Evolutionary conservation across 2,888 invertebrate genomes (phyloP), one percentile per base, ranked within the genome.

Genomic region (Sturmia bella): DNA sequence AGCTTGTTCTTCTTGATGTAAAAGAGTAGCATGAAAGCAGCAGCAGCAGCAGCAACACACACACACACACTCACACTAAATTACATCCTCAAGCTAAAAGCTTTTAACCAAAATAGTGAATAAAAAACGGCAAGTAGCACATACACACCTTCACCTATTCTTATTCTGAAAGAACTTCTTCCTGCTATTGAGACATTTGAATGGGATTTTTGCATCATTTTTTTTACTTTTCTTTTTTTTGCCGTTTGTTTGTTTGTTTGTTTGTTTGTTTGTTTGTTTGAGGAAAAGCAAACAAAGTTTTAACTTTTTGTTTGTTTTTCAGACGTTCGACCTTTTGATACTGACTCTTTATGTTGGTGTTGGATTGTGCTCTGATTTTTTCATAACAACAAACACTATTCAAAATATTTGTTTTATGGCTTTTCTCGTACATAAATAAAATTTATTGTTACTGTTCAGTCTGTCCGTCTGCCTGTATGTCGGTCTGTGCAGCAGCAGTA

Each of bases 331-430:
- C 74, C 64, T 74, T 56, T 74, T 54, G 37, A 32, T 54, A 19
- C 37, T 11, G n/a, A 63, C 21, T 39, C 1, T 48, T 24, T 56
- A 15, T 52, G 13, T 43, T 74, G 17, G 24, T 64, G 50, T 52
- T 57, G 24, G 41, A 15, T 45, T 37, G 37, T 69, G 63, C 70
- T 64, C n/a, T 41, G 50, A 50, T 19, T 78, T 78, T 54, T 75
- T 52, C 37, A 70, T 70, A 50, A 61, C 41, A 27, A 57, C 48
- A 64, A 27, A 57, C 48, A 64, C 56, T 70, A 59, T 78, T 78
- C 64, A 70, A 72, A 78, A 72, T 64, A 78, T 78, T 78, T 78
- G 45, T 61, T 69, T 76, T 61, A 69, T 45, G 63, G 19, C 45
- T 64, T 70, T 77, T 56, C 19, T 19, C 61, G 32, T 32, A 7